A percentile compares a stretch with the other conserved stretches of the same genome.
Conservation (phyloP, 2,888 invertebrate species). For the Bibio marci region DNA sequence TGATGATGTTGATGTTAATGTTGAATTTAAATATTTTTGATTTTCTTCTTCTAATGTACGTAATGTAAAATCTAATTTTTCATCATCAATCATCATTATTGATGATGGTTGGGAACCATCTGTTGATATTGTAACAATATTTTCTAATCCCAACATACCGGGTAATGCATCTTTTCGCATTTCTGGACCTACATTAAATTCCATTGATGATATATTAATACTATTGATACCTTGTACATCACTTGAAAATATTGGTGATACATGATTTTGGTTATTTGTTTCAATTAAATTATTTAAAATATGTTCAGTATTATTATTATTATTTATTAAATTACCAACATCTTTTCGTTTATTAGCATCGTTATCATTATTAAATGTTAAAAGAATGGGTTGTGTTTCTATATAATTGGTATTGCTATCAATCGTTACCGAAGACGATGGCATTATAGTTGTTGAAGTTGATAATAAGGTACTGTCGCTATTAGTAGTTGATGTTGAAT, state of each 20-base stretch:
- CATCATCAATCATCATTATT: slow-evolving; percentile 17
- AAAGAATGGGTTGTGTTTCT: slow-evolving; percentile 7
- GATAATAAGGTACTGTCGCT: background rate
- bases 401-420: background rate
- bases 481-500: background rate
- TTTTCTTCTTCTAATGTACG: slow-evolving; percentile 8
- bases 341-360: too few relatives aligned
- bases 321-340: background rate
- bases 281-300: slow-evolving; percentile 3
- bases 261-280: too few relatives aligned
- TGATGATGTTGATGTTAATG: background rate
- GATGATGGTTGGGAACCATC: slow-evolving; percentile 26
- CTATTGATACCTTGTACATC: slow-evolving; percentile 9
- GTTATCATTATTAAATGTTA: slow-evolving; percentile 4
- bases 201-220: slow-evolving; percentile 10
- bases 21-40: background rate
- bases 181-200: slow-evolving; percentile 5
- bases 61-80: slow-evolving; percentile 16
- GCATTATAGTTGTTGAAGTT: background rate
- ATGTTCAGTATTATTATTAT: background rate
- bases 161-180: slow-evolving; percentile 1
- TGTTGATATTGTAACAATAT: slow-evolving; percentile 28
- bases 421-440: background rate
- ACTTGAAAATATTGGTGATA: slow-evolving; percentile 10
- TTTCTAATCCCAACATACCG: slow-evolving; percentile 5